Evolutionary conservation across 1,140 invertebrate genomes (phyloP), one percentile per base, ranked within the genome.

Genomic region (Chionoecetes opilio): DNA sequence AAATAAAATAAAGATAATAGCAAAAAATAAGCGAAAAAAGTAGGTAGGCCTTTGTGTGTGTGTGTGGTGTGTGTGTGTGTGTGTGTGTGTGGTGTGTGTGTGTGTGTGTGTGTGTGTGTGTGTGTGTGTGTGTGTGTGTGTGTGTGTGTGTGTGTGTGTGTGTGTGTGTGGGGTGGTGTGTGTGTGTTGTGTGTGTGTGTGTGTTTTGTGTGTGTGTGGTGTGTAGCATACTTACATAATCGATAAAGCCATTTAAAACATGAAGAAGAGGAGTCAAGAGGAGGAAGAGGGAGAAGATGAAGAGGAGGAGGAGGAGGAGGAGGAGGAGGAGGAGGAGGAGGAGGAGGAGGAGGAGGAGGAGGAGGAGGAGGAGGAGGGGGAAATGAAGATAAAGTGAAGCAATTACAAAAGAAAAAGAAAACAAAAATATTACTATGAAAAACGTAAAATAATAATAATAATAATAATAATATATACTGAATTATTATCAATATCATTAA

Each of bases 261-360:
- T 21, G 29, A 88, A 0, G 34, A 37, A 88, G 86, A 37, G 86
- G n/a, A 41, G 63, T 21, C 2, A 21, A 26, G 2, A 26, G n/a
- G 26, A 26, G n/a, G 63, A 26, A 75, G 63, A 26, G n/a, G 63
- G 26, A 75, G 63, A n/a, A 75, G 63, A n/a, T n/a, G 63, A 75
- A 26, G 63, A 75, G 63, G 63, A 75, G 63, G 63, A 75, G 63
- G 63, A 75, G 63, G 63, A 75, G 63, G 63, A 75, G 63, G 63
- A 75, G 63, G 63, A 75, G 63, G 63, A 75, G 63, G 63, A 75
- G 63, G 63, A 75, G 63, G 63, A 75, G 63, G 63, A 88, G n/a
- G 63, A 75, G n/a, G 63, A 75, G n/a, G 63, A 75, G 21, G 21
- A 75, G 63, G 21, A 75, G n/a, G 63, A 75, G n/a, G 63, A 75